Evolutionary conservation across 2,888 invertebrate species (phyloP).

Genomic region (Chloromyia formosa): DNA sequence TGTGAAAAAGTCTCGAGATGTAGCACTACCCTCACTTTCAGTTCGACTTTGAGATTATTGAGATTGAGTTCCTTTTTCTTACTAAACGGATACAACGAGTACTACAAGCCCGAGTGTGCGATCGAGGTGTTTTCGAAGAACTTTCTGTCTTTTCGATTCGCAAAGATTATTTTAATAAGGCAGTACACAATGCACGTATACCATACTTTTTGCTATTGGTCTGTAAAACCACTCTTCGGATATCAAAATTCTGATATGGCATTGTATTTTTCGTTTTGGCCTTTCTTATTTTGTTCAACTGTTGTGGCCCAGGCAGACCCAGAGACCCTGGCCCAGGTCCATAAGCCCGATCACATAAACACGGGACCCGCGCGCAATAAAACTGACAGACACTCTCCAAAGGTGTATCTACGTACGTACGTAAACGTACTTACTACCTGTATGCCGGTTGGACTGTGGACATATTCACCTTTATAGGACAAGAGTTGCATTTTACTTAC

Average conservation of each 20-base stretch:
- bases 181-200: slow-evolving; percentile 48
- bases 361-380: slow-evolving; percentile 48
- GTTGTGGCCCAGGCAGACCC: background rate
- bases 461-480: slow-evolving; percentile 4
- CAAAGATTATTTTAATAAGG: slow-evolving; percentile 54
- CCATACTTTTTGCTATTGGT: slow-evolving; percentile 8
- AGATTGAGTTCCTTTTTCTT: slow-evolving; percentile 2
- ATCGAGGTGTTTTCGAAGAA: slow-evolving; percentile 43
- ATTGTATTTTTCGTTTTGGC: slow-evolving; percentile 10
- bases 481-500: slow-evolving; percentile 23
- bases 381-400: slow-evolving; percentile 37
- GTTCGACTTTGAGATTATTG: background rate
- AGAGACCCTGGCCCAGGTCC: too few relatives aligned
- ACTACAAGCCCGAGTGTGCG: background rate
- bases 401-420: too few relatives aligned
- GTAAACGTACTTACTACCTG: background rate
- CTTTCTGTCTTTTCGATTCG: slow-evolving; percentile 48
- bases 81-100: background rate
- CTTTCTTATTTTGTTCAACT: background rate
- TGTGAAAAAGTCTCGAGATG: slow-evolving; percentile 4
- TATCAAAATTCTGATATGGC: slow-evolving; percentile 18
- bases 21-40: slow-evolving; percentile 6
- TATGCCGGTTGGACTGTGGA: background rate
- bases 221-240: slow-evolving; percentile 1
- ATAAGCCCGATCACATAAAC: slow-evolving; percentile 12